These are phyloP conservation scores for Oenanthe oenanthe DNA, from an alignment of 2,113 vertebrate genomes.

Conservation along the genomic window DNA sequence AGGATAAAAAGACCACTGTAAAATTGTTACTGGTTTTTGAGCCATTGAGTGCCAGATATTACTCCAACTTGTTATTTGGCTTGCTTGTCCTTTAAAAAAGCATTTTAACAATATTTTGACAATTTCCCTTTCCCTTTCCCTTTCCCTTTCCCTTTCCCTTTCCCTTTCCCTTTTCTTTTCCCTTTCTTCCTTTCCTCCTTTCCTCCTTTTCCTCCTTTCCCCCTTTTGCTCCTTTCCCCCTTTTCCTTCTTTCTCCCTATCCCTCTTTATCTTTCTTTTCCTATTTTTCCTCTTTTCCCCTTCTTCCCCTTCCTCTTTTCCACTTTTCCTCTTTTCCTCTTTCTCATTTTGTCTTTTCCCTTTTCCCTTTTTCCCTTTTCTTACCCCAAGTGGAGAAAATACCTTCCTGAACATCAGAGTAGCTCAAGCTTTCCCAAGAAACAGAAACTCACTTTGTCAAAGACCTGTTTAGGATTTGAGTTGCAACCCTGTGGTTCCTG, in stretches of 20 bases:
- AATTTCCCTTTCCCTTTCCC: not conserved
- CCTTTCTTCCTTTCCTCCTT: no score
- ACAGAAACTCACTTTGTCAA: not conserved
- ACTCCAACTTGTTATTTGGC: not conserved
- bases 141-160: no score
- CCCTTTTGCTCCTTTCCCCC: no score
- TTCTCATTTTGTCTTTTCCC: not conserved
- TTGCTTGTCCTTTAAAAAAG: not conserved
- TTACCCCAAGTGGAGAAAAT: not conserved
- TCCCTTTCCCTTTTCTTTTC: no score
- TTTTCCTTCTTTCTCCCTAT: not conserved
- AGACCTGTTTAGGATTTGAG: not conserved
- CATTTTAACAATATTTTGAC: not conserved
- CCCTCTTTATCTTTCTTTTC: not conserved
- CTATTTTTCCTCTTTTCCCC: not conserved
- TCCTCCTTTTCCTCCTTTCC: fast-evolving
- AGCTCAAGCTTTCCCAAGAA: not conserved
- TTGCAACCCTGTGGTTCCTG: not conserved
- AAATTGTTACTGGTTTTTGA: not conserved
- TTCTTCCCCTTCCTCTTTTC: not conserved
- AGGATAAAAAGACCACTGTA: not conserved
- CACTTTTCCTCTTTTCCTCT: no score
- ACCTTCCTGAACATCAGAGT: not conserved
- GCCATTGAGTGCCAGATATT: not conserved
- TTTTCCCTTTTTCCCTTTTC: no score